Conservation (phyloP, 2,113 vertebrate genomes). For the Tychaedon coryphoeus region DNA sequence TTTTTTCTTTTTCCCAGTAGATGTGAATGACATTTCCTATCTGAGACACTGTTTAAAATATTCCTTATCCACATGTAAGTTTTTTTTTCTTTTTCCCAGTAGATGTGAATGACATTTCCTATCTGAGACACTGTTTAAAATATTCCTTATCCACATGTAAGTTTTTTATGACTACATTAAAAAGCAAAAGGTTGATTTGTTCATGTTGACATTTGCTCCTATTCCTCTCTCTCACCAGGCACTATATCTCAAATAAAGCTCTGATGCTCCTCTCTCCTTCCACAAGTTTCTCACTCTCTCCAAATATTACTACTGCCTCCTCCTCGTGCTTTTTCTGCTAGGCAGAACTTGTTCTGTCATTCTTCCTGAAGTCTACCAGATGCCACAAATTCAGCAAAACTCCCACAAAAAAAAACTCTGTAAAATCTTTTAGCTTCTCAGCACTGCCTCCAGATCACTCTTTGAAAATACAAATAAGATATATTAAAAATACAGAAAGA, state of each 20-base stretch:
- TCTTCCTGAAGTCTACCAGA: slow-evolving; percentile 8
- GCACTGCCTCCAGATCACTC: neutral
- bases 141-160: neutral
- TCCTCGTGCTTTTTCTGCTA: neutral
- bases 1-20: neutral
- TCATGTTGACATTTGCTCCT: slow-evolving; percentile 56
- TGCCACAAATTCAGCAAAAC: slow-evolving; percentile 16
- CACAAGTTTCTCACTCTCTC: neutral
- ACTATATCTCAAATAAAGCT: neutral
- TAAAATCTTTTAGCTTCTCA: neutral
- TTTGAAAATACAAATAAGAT: neutral
- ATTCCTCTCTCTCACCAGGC: neutral
- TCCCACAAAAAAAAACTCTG: neutral
- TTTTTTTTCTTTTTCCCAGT: neutral
- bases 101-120: slow-evolving; percentile 51
- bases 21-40: slow-evolving; percentile 54
- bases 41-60: slow-evolving; percentile 11
- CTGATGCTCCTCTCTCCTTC: neutral
- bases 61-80: too few species aligned
- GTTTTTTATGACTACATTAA: slow-evolving; percentile 53
- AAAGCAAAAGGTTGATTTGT: slow-evolving; percentile 45
- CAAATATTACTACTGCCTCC: neutral
- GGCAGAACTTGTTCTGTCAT: neutral
- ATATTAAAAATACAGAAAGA: neutral
- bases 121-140: slow-evolving; percentile 31